Base-by-base conservation (phyloP, 1,140 invertebrate genomes). In the Lordiphosa collinella region DNA sequence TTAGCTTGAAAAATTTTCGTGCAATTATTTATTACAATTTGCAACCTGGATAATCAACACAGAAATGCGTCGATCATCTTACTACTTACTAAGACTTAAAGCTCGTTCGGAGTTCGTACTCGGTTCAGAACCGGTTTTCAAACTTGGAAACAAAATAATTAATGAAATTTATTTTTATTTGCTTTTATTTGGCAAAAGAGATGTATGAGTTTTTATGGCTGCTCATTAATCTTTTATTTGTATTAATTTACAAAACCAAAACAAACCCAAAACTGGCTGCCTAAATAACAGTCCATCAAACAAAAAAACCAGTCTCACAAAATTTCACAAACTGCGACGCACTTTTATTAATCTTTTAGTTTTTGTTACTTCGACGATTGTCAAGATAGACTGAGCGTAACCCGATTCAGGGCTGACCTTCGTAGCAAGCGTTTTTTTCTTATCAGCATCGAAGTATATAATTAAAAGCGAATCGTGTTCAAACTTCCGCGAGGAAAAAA, bases 261-360 rank as follows among this genome's bases (percentile, higher is more conserved):
- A 25, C 6, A 44, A 59, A 73, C 35, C 8, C 16, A 51, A 63
- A 63, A 66, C 70, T 53, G 53, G 70, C 58, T 74, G 29, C 34
- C 46, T 32, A 63, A 74, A 63, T 74, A 68, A 74, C 63, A 58
- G 43, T 63, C 63, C 37, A 37, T 57, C 49, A 44, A 36, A 66
- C 31, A 18, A 38, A 25, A 61, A 73, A 76, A 75, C 65, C 55
- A 48, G 55, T 70, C 49, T 11, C 52, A 65, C 64, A 34, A 14
- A 40, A 55, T 35, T 32, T 22, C 32, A 38, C 25, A 69, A 76
- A 37, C 61, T 76, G 61, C 72, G 72, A 66, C 72, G 72, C 72
- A 76, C 61, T 70, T 70, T 70, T 65, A 25, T 7, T 7, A 25
- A 25, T 4, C 7, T 25, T 16, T 16, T 18, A 6, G 29, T 46